Conservation (phyloP, 2,113 vertebrate genomes). For the Ptilonorhynchus violaceus region DNA sequence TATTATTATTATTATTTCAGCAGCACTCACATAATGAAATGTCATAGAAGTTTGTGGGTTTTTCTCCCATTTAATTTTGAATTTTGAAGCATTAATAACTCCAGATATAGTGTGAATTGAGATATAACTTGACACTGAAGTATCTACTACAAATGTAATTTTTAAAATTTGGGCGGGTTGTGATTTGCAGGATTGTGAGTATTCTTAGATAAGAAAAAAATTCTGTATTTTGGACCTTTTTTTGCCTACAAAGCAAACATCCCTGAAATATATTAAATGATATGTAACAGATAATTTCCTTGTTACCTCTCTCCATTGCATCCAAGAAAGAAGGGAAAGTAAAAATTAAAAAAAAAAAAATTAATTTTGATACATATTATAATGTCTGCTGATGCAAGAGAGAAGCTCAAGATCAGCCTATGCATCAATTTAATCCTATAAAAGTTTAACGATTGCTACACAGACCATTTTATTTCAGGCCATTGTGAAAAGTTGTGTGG, state of each 20-base stretch:
- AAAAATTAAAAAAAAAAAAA: not conserved
- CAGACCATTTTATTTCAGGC: not conserved
- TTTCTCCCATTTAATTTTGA: not conserved
- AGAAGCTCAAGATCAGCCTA: not conserved
- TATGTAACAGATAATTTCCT: not conserved
- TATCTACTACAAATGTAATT: not conserved
- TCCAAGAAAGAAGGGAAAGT: not conserved
- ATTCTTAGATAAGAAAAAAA: not conserved
- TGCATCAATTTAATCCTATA: not conserved
- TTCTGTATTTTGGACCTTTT: not conserved
- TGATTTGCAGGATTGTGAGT: not conserved
- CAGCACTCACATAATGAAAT: not conserved
- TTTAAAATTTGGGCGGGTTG: not conserved
- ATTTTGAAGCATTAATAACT: not conserved
- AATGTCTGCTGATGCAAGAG: not conserved
- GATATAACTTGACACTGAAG: not conserved
- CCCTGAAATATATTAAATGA: not conserved
- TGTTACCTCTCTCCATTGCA: not conserved
- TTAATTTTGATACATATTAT: not conserved
- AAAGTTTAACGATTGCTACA: not conserved
- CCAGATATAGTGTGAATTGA: not conserved
- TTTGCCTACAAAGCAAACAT: not conserved
- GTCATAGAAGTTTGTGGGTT: rapidly evolving
- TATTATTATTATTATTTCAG: not conserved
- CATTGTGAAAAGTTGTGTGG: not conserved